These are phyloP conservation scores for Naso thynnoides DNA, from an alignment of 2,797 vertebrate species.

Conservation along the genomic window DNA sequence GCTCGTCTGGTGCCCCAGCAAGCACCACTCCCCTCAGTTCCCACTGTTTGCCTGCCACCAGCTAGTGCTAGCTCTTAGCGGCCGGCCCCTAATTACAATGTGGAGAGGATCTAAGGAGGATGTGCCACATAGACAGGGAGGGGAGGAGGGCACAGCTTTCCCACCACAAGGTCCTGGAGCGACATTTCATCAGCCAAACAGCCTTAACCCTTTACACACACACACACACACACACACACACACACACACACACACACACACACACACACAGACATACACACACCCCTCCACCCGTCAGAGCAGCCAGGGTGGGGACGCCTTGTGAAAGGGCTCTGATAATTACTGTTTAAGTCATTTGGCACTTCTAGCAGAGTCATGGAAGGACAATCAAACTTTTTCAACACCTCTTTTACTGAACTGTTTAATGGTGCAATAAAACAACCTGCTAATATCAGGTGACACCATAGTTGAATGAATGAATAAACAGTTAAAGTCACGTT, in stretches of 20 bases:
- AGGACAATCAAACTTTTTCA: slow-evolving; percentile 29
- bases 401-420: slow-evolving; percentile 6
- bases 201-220: slow-evolving; percentile 68
- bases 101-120: slow-evolving; percentile 87
- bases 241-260: slow-evolving; percentile 21
- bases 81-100: slow-evolving; percentile 85
- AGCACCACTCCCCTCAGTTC: slow-evolving; percentile 76
- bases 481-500: slow-evolving; percentile 5
- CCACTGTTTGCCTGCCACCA: slow-evolving; percentile 78
- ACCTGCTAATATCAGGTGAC: slow-evolving; percentile 5
- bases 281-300: slow-evolving; percentile 61
- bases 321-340: slow-evolving; percentile 66
- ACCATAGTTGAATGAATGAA: slow-evolving; percentile 12
- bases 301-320: slow-evolving; percentile 67
- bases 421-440: slow-evolving; percentile 6
- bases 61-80: slow-evolving; percentile 75
- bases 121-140: slow-evolving; percentile 88
- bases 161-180: slow-evolving; percentile 85
- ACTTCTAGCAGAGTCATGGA: slow-evolving; percentile 30
- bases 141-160: slow-evolving; percentile 84
- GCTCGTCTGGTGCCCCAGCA: slow-evolving; percentile 65
- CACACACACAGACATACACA: slow-evolving; percentile 36
- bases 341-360: slow-evolving; percentile 45
- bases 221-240: slow-evolving; percentile 23
- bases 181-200: slow-evolving; percentile 80